Conservation (phyloP, 2,888 invertebrate genomes). For the Calliphora vomitoria region DNA sequence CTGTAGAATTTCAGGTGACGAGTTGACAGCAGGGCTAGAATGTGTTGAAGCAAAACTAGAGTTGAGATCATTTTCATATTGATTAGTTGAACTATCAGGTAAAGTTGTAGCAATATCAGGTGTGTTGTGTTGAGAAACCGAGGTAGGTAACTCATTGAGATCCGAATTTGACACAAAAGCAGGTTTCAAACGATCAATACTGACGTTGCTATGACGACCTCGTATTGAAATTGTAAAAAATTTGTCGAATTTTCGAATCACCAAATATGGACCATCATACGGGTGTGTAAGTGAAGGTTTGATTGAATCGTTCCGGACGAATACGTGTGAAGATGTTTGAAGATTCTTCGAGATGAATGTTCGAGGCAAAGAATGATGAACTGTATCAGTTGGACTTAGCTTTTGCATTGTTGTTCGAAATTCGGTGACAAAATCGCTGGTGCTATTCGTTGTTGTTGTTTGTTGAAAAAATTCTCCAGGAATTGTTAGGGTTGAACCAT, state of each 20-base stretch:
- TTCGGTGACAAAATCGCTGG: conserved; percentile 26
- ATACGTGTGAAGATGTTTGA: conserved; percentile 33
- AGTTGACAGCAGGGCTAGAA: neutral
- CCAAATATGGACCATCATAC: conserved; percentile 62
- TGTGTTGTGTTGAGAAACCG: neutral
- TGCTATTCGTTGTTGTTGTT: neutral
- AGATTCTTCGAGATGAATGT: conserved; percentile 39
- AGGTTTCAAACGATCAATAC: conserved; percentile 47
- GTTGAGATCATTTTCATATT: neutral
- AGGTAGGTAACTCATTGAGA: neutral
- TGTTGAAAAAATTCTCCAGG: conserved; percentile 44
- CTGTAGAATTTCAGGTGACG: neutral
- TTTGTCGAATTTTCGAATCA: conserved; percentile 33
- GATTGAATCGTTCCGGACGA: conserved; percentile 58
- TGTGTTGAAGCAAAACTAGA: neutral
- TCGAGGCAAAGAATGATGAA: conserved; percentile 2
- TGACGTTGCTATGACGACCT: conserved; percentile 27
- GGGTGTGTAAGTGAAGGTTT: conserved; percentile 50
- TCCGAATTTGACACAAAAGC: conserved; percentile 22
- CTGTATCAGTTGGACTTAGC: conserved; percentile 19
- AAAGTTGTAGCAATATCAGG: neutral
- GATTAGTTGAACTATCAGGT: neutral
- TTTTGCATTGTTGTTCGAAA: conserved; percentile 23
- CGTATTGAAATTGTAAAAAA: conserved; percentile 38
- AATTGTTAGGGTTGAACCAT: conserved; percentile 39